Evolutionary conservation across 2,797 vertebrate species (phyloP), one percentile per base, ranked within the genome.

Genomic region (Trachops cirrhosus): DNA sequence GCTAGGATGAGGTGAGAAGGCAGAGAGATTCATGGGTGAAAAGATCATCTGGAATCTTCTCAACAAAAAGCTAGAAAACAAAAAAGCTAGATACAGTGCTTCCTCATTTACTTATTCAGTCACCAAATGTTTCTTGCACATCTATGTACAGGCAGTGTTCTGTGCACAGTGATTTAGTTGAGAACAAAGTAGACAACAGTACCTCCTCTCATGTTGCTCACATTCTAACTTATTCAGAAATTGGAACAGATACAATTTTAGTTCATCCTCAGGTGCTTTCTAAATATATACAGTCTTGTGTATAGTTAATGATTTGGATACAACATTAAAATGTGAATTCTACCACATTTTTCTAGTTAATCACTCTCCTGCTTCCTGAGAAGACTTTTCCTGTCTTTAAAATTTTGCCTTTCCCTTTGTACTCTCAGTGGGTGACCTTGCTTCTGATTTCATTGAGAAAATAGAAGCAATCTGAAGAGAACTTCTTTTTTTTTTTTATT

Each of bases 381-480:
- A 90, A n/a, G 50, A 84, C 26, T 77, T 91, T 89, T 86, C 41
- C 50, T 84, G n/a, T 62, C 22, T 52, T 80, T 87, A 57, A 54
- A 32, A 7, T 2, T 41, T 74, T 86, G 32, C n/a, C 21, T 84
- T 91, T 62, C 41, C 54, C 1, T 3, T 86, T 93, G 29, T 11
- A 19, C 48, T 62, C 21, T 83, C 16, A 19, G 37, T 44, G 62
- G 32, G 62, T 37, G 48, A 83, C 19, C 39, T 88, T 52, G 6
- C 12, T 96, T 94, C 92, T 88, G 54, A 85, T 85, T 79, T 94
- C 9, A 2, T 15, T 85, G 57, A 91, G 67, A 82, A 80, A 54
- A 80, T 15, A 80, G 64, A 70, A 85, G 9, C 9, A 64, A 86
- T 93, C 19, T 1, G n/a, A 91, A 46, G 37, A 91, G 68, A 34